Evolutionary conservation across 2,113 vertebrate species (phyloP).

Genomic region (Arenaria interpres): DNA sequence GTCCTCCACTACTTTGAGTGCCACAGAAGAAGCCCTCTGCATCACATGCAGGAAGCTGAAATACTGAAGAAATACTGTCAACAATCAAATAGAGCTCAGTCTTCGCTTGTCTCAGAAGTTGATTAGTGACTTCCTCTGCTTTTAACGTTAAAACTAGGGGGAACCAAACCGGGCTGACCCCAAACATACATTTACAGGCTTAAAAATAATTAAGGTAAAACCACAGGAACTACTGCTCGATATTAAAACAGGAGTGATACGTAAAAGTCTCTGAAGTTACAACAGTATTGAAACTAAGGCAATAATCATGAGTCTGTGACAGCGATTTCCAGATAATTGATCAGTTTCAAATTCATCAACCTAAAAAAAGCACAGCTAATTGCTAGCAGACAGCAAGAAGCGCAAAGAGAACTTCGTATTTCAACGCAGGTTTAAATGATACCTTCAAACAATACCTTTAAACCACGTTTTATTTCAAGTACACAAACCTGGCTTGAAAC

Average conservation of each 20-base stretch:
- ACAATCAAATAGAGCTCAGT: not conserved
- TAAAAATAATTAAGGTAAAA: conserved; percentile 24
- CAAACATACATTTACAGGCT: not conserved
- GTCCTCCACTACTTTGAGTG: not conserved
- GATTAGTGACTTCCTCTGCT: not conserved
- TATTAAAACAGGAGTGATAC: not conserved
- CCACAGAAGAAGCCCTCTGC: not conserved
- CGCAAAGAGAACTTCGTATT: conserved; percentile 23
- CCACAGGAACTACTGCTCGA: not conserved
- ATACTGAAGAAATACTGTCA: not conserved
- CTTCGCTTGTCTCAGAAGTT: conserved; percentile 7
- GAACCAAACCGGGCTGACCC: not conserved
- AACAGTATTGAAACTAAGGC: not conserved
- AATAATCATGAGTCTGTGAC: conserved; percentile 8
- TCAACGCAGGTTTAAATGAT: not conserved
- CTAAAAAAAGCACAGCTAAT: conserved; percentile 48
- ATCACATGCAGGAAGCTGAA: conserved; percentile 4
- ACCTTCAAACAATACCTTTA: not conserved
- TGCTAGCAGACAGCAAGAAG: conserved; percentile 47
- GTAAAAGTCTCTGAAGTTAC: not conserved
- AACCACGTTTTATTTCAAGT: conserved; percentile 33
- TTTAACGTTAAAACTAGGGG: conserved; percentile 1
- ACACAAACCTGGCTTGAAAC: conserved; percentile 12
- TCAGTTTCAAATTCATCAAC: conserved; percentile 64
- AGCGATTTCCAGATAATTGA: conserved; percentile 65